Conservation (phyloP, 2,888 invertebrate species). For the Coelopa pilipes region DNA sequence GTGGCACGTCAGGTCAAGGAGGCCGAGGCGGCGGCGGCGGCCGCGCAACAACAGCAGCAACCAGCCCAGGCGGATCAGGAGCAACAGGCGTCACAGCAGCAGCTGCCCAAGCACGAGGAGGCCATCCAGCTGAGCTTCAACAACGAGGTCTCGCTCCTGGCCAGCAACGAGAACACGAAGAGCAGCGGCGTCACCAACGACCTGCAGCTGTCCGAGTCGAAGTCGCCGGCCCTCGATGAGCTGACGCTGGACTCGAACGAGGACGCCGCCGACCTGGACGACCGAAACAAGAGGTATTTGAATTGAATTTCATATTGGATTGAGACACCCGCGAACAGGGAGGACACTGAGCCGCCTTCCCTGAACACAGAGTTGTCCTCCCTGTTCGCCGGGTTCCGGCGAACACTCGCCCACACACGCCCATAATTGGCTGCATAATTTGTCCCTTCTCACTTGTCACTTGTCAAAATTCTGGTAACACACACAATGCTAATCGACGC, state of each 20-base stretch:
- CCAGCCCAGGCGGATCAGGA: constrained; percentile 36
- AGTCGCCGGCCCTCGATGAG: constrained; percentile 75
- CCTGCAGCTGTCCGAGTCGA: constrained; percentile 72
- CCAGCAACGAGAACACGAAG: constrained; percentile 53
- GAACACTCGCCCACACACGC: too few relatives aligned
- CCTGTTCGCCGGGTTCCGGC: too few relatives aligned
- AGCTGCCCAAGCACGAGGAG: constrained; percentile 50
- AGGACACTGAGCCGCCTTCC: too few relatives aligned
- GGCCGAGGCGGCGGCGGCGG: constrained; percentile 59
- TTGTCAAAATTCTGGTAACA: constrained; percentile 47
- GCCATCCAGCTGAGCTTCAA: constrained; percentile 62
- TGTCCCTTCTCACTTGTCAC: not conserved
- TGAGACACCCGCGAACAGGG: too few relatives aligned
- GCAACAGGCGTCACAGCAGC: constrained; percentile 43
- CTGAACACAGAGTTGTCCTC: too few relatives aligned
- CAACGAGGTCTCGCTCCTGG: constrained; percentile 53
- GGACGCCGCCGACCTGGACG: constrained; percentile 78
- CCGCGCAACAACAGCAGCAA: constrained; percentile 46
- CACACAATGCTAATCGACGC: constrained; percentile 28
- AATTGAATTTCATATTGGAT: not conserved
- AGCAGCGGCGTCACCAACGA: constrained; percentile 55
- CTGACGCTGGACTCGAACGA: constrained; percentile 78
- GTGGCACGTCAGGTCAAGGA: constrained; percentile 66
- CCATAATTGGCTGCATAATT: too few relatives aligned
- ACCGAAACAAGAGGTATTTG: constrained; percentile 78